Percentiles rank a stretch among this genome's conserved stretches.
phyloP scores from a whole-genome alignment of 2,113 vertebrate species.

The Aegotheles bennettii region DNA sequence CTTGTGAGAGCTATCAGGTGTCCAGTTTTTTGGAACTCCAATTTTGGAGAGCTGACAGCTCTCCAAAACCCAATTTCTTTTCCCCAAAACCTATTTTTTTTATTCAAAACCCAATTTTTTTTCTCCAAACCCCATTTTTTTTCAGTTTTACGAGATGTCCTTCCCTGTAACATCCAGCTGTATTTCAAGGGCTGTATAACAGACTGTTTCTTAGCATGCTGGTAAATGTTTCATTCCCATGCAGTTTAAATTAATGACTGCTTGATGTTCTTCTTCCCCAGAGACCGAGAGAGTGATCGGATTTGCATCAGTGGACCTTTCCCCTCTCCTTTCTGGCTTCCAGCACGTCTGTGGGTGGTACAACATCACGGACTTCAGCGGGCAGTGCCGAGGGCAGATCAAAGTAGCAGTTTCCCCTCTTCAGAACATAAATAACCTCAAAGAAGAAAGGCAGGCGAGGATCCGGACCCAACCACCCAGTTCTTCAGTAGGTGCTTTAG shows the following conservation, averaged over 20 bases:
- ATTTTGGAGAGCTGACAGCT: too few relatives aligned
- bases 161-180: not conserved
- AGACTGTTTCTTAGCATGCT: not conserved
- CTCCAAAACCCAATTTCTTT: too few relatives aligned
- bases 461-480: not conserved
- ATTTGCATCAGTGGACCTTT: constrained; percentile 91
- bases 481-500: not conserved
- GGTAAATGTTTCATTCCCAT: accelerated
- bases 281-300: constrained; percentile 90
- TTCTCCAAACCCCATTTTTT: too few relatives aligned
- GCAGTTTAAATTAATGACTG: accelerated
- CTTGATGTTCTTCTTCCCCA: not conserved
- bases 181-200: not conserved
- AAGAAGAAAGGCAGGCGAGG: constrained; percentile 73
- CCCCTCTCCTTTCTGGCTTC: constrained; percentile 91
- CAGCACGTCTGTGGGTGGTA: constrained; percentile 94
- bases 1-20: too few relatives aligned
- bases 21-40: too few relatives aligned
- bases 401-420: constrained; percentile 91
- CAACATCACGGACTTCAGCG: constrained; percentile 90
- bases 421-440: constrained; percentile 73
- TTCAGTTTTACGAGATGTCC: not conserved
- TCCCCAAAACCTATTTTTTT: too few relatives aligned
- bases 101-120: too few relatives aligned
- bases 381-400: constrained; percentile 92